These are phyloP conservation scores for Kryptopterus vitreolus DNA, from an alignment of 2,797 vertebrate species.

Conservation along the genomic window DNA sequence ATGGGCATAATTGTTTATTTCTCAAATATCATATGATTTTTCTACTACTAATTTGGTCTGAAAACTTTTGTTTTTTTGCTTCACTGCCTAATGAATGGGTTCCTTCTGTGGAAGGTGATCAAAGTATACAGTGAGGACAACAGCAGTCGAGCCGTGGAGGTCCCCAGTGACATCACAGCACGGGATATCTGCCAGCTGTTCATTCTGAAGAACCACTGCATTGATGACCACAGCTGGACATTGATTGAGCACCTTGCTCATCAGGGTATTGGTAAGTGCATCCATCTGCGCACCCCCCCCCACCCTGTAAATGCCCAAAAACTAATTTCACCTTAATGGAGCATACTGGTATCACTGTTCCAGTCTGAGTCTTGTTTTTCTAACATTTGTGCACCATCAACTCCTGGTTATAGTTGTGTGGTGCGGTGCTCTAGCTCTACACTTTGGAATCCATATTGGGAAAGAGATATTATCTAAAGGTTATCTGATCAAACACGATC, in stretches of 20 bases:
- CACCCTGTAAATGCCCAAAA: slow-evolving; percentile 5
- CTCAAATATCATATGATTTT: not conserved
- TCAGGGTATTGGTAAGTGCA: slow-evolving; percentile 83
- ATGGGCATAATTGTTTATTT: not conserved
- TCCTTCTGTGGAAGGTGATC: slow-evolving; percentile 82
- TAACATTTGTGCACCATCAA: not conserved
- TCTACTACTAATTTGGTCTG: not conserved
- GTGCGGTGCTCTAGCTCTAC: not conserved
- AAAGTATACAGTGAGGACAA: slow-evolving; percentile 96
- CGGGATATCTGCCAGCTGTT: slow-evolving; percentile 92
- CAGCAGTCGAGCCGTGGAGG: slow-evolving; percentile 89
- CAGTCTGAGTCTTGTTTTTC: slow-evolving; percentile 9
- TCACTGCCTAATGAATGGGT: slow-evolving; percentile 17
- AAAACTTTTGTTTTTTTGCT: too few species aligned
- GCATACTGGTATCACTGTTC: slow-evolving; percentile 24
- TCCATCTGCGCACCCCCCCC: slow-evolving; percentile 12
- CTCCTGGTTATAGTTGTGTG: not conserved
- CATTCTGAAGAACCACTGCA: slow-evolving; percentile 90
- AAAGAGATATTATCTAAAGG: slow-evolving; percentile 2
- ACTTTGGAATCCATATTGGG: not conserved
- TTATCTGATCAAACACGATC: not conserved
- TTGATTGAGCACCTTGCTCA: slow-evolving; percentile 87
- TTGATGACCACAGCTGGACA: slow-evolving; percentile 97
- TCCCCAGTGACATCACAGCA: slow-evolving; percentile 88
- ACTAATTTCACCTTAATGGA: slow-evolving; percentile 13